Evolutionary conservation across 1,140 invertebrate species (phyloP).

Genomic region (Ceratina australensis): DNA sequence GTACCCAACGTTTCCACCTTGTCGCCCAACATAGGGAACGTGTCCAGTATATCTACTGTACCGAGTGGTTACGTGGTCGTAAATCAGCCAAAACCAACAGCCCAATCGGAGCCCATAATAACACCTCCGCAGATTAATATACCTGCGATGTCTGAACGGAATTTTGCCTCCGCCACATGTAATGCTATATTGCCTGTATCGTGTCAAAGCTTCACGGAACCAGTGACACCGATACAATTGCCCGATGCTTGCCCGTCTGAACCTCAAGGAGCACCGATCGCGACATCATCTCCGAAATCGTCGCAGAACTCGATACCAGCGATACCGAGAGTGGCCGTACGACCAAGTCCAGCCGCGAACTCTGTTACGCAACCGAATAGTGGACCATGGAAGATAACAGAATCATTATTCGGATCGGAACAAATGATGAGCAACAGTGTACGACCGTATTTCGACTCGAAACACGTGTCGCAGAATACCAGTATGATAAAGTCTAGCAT

Average conservation of each 20-base stretch:
- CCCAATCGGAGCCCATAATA: conserved; percentile 40
- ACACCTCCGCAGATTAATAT: conserved; percentile 63
- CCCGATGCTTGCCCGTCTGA: conserved; percentile 57
- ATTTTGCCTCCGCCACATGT: conserved; percentile 58
- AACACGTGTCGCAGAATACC: conserved; percentile 76
- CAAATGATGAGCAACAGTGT: conserved; percentile 70
- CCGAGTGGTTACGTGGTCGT: conserved; percentile 55
- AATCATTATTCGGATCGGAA: conserved; percentile 68
- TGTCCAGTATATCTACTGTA: conserved; percentile 81
- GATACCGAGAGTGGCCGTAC: conserved; percentile 74
- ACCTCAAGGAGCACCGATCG: conserved; percentile 39
- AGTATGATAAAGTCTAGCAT: conserved; percentile 77
- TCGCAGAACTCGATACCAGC: conserved; percentile 62
- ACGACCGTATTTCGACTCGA: conserved; percentile 75
- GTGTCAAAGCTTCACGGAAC: conserved; percentile 53
- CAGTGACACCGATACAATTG: conserved; percentile 62
- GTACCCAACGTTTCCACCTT: conserved; percentile 60
- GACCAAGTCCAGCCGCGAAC: conserved; percentile 71
- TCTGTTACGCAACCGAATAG: conserved; percentile 49
- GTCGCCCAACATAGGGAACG: conserved; percentile 80
- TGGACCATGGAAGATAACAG: conserved; percentile 69
- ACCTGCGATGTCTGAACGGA: conserved; percentile 57
- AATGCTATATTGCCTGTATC: conserved; percentile 58
- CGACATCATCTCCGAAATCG: conserved; percentile 53
- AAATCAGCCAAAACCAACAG: conserved; percentile 57